Percentiles rank a stretch among this genome's conserved stretches.
These are phyloP conservation scores for Oxyura jamaicensis DNA, from an alignment of 2,113 vertebrate species.

Conservation along the genomic window DNA sequence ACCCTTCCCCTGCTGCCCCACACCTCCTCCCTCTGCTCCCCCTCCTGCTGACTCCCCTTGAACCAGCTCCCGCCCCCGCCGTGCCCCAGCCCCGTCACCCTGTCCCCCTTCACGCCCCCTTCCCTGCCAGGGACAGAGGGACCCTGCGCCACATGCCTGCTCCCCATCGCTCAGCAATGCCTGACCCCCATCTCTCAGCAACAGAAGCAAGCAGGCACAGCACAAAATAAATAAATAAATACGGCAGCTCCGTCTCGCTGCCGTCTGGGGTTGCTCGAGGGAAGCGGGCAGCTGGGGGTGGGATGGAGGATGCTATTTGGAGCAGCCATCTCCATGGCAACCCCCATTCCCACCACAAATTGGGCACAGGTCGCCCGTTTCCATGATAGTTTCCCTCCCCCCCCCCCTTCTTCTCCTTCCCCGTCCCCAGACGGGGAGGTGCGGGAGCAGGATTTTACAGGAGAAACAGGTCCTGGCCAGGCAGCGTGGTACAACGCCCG, in stretches of 20 bases:
- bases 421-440: not conserved
- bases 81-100: not conserved
- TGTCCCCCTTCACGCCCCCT: not conserved
- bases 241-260: conserved; percentile 51
- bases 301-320: conserved; percentile 71
- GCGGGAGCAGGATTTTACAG: not conserved
- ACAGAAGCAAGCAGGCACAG: not conserved
- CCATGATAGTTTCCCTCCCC: conserved; percentile 53
- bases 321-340: conserved; percentile 70
- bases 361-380: conserved; percentile 69
- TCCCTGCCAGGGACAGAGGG: not conserved
- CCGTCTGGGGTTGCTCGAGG: conserved; percentile 63
- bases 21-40: not conserved
- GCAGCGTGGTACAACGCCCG: no score
- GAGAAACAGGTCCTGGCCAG: not conserved
- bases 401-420: not conserved
- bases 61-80: not conserved
- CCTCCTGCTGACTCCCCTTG: not conserved
- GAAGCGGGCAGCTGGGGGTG: conserved; percentile 11
- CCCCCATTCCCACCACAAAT: conserved; percentile 57
- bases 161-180: conserved; percentile 2
- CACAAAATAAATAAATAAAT: conserved; percentile 26
- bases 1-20: not conserved
- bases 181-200: conserved; percentile 28
- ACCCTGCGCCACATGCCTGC: not conserved